Evolutionary conservation across 2,113 vertebrate species (phyloP).

Genomic region (Xyliphius kryptos): DNA sequence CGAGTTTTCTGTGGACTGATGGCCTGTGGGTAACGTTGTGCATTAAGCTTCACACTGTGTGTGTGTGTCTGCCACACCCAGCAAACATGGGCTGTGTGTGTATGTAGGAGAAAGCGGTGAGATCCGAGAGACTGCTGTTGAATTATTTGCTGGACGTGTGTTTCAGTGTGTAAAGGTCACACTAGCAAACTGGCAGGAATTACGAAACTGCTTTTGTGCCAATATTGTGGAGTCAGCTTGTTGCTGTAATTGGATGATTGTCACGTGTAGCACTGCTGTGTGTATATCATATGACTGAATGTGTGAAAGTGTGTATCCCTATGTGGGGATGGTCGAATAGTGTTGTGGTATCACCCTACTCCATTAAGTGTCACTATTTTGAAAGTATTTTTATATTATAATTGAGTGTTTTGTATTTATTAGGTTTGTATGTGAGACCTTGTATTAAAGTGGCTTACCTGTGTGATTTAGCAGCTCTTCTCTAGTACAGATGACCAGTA

Average conservation of each 20-base stretch:
- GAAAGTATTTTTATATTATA: too few relatives aligned
- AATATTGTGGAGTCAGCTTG: constrained; percentile 7
- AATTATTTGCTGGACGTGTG: too few relatives aligned
- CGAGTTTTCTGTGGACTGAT: constrained; percentile 51
- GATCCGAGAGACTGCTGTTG: too few relatives aligned
- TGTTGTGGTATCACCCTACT: constrained; percentile 19
- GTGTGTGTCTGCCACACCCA: constrained; percentile 7
- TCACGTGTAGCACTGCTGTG: background rate
- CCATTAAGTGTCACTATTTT: constrained; percentile 20
- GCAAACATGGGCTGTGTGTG: background rate
- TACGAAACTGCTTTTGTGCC: constrained; percentile 20
- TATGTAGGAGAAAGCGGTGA: too few relatives aligned
- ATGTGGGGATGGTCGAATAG: constrained; percentile 18
- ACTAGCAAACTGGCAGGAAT: too few relatives aligned
- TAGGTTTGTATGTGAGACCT: constrained; percentile 33
- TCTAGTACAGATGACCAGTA: background rate
- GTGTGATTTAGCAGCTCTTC: background rate
- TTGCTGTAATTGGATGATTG: background rate
- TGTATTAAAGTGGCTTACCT: constrained; percentile 6
- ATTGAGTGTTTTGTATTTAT: constrained; percentile 53
- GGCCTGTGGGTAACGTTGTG: background rate
- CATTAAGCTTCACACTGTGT: constrained; percentile 2
- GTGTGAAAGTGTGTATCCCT: constrained; percentile 8
- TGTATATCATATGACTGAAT: constrained; percentile 5
- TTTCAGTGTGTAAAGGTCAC: too few relatives aligned